Evolutionary conservation across 2,888 invertebrate genomes (phyloP).

Genomic region (Stramonita haemastoma): DNA sequence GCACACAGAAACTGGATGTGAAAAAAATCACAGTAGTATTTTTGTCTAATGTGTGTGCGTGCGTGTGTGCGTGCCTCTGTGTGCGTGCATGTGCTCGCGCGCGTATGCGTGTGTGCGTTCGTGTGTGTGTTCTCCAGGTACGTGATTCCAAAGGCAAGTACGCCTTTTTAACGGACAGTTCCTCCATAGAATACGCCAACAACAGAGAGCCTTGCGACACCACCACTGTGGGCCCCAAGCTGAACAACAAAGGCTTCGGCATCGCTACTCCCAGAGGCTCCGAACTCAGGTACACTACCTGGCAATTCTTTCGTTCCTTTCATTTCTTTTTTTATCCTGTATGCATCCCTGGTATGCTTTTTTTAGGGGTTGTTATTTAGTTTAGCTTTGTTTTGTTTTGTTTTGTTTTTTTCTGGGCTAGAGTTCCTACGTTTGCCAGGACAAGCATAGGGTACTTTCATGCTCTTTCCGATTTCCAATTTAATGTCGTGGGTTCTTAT

Average conservation of each 20-base stretch:
- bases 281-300: constrained; percentile 54
- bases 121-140: constrained; percentile 71
- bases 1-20: too few species aligned
- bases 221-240: constrained; percentile 86
- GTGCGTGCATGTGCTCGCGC: background rate
- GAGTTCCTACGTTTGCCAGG: too few species aligned
- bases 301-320: background rate
- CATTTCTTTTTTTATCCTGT: too few species aligned
- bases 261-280: constrained; percentile 89
- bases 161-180: constrained; percentile 80
- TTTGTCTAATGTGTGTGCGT: background rate
- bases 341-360: too few species aligned
- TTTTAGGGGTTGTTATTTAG: too few species aligned
- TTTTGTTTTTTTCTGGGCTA: too few species aligned
- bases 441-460: too few species aligned
- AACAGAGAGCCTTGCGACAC: constrained; percentile 86
- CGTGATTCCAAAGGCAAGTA: constrained; percentile 82
- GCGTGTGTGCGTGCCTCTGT: background rate
- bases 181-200: constrained; percentile 88
- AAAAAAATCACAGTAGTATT: too few species aligned
- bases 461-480: too few species aligned
- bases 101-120: background rate
- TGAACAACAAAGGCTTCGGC: constrained; percentile 92
- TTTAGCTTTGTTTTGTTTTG: too few species aligned
- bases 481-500: too few species aligned